Conservation (phyloP, 2,797 vertebrate genomes). For the Phoxinus dragarum region DNA sequence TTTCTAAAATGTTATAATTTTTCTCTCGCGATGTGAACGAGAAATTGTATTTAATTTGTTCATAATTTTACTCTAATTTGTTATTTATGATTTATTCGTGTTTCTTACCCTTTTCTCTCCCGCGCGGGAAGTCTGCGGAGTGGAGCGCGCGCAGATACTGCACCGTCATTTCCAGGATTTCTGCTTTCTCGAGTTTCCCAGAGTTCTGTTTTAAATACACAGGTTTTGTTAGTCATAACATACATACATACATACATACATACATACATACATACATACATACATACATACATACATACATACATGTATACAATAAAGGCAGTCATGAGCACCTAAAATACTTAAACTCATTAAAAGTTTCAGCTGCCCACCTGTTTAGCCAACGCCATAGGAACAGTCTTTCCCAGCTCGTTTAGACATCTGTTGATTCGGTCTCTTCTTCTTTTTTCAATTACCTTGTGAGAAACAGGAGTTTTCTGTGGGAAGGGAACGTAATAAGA, state of each 20-base stretch:
- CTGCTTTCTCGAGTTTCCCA: conserved; percentile 97
- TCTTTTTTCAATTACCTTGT: conserved; percentile 96
- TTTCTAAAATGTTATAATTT: neutral
- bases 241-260: too few species aligned
- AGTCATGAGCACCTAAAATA: neutral
- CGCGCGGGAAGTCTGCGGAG: conserved; percentile 92
- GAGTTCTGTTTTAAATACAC: conserved; percentile 81
- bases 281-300: too few species aligned
- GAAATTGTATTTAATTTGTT: neutral
- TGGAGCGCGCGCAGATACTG: conserved; percentile 95
- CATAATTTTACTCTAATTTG: neutral
- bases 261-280: too few species aligned
- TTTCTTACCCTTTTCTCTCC: conserved; percentile 89
- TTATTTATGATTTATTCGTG: neutral
- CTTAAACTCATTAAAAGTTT: neutral
- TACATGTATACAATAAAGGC: neutral
- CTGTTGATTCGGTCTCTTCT: conserved; percentile 93
- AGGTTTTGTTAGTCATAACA: neutral
- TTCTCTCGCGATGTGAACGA: neutral
- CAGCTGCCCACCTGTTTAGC: conserved; percentile 88
- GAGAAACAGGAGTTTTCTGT: conserved; percentile 92
- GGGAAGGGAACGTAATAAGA: conserved; percentile 2
- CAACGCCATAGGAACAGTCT: conserved; percentile 93
- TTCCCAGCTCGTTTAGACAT: conserved; percentile 91
- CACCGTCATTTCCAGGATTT: conserved; percentile 98